Conservation (phyloP, 2,113 vertebrate genomes). For the Gambusia affinis region DNA sequence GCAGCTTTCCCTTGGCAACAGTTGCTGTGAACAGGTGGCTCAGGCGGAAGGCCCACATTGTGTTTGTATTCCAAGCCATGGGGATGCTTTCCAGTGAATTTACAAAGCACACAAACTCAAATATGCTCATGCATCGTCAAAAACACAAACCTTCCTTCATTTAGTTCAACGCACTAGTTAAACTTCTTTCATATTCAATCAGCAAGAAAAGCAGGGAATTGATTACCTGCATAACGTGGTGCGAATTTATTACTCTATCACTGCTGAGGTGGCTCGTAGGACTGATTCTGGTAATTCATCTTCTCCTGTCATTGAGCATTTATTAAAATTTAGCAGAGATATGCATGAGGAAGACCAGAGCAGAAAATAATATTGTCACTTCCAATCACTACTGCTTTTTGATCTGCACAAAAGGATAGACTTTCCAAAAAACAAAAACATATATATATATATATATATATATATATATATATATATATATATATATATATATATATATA, state of each 20-base stretch:
- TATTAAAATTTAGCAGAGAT: slow-evolving; percentile 65
- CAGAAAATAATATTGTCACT: slow-evolving; percentile 73
- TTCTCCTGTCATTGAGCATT: slow-evolving; percentile 66
- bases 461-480: too few relatives aligned
- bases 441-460: too few relatives aligned
- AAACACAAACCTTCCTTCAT: slow-evolving; percentile 30
- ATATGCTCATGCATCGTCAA: slow-evolving; percentile 10
- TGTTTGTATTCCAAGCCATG: slow-evolving; percentile 55
- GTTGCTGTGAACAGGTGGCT: slow-evolving; percentile 64
- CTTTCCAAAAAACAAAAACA: slow-evolving; percentile 16
- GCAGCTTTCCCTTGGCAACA: slow-evolving; percentile 67
- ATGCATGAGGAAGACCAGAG: slow-evolving; percentile 33
- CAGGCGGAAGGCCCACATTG: slow-evolving; percentile 55
- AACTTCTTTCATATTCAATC: slow-evolving; percentile 77
- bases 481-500: too few relatives aligned
- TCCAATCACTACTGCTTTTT: slow-evolving; percentile 59
- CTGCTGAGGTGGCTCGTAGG: slow-evolving; percentile 47
- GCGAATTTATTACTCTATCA: slow-evolving; percentile 68
- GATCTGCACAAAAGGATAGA: slow-evolving; percentile 22
- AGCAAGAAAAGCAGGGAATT: slow-evolving; percentile 58
- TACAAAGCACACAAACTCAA: slow-evolving; percentile 27
- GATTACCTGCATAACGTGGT: slow-evolving; percentile 54
- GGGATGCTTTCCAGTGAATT: slow-evolving; percentile 22
- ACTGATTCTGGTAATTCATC: slow-evolving; percentile 66
- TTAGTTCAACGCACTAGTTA: slow-evolving; percentile 62